Evolutionary conservation across 2,113 vertebrate genomes (phyloP).

Genomic region (Oplegnathus fasciatus): DNA sequence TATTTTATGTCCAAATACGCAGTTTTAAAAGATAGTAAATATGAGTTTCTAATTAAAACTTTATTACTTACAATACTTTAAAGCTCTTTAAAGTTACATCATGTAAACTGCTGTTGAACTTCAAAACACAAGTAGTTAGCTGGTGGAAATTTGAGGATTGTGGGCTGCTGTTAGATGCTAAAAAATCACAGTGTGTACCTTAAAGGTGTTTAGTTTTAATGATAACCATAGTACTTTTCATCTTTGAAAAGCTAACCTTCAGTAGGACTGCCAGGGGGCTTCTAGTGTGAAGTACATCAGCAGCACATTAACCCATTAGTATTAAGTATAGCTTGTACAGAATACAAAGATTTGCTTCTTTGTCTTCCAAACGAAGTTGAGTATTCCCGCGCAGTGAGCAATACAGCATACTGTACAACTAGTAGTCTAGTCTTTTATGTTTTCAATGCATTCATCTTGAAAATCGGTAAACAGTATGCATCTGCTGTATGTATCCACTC

Average conservation of each 20-base stretch:
- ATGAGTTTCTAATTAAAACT: not conserved
- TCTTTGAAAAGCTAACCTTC: slow-evolving; percentile 11
- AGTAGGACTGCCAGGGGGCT: not conserved
- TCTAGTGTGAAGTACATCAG: slow-evolving; percentile 12
- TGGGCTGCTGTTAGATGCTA: not conserved
- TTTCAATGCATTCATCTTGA: slow-evolving; percentile 8
- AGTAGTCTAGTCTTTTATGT: slow-evolving; percentile 4
- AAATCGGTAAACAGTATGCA: not conserved
- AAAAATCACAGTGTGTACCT: not conserved
- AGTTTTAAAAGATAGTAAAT: not conserved
- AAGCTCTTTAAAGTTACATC: slow-evolving; percentile 12
- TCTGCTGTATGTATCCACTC: not conserved
- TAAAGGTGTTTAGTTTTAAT: not conserved
- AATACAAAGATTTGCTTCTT: slow-evolving; percentile 16
- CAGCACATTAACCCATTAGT: slow-evolving; percentile 1
- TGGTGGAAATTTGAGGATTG: not conserved
- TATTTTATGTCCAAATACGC: not conserved
- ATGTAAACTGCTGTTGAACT: slow-evolving; percentile 18
- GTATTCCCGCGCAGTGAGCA: slow-evolving; percentile 2
- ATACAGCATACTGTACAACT: not conserved
- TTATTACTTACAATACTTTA: not conserved
- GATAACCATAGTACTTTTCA: slow-evolving; percentile 1
- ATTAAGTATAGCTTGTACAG: not conserved
- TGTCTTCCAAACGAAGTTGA: slow-evolving; percentile 15
- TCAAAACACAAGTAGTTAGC: not conserved